phyloP scores from a whole-genome alignment of 2,113 vertebrate species.

The Aegithalos caudatus region DNA sequence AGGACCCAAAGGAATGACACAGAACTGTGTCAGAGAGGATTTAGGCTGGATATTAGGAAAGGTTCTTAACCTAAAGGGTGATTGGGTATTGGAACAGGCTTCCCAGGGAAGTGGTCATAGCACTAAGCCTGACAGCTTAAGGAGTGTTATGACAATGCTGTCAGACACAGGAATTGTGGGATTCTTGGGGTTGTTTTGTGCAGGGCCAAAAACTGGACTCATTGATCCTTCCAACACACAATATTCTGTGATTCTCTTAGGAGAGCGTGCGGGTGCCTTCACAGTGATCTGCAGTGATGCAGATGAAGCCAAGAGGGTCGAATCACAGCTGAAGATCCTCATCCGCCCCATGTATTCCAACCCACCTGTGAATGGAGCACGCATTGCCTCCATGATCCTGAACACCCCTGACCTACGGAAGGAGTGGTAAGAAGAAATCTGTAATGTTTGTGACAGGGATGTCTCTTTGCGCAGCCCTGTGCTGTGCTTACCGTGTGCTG shows the following conservation, averaged over 20 bases:
- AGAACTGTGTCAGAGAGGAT: neutral
- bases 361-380: slow-evolving; percentile 91
- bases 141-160: neutral
- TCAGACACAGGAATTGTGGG: neutral
- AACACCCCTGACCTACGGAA: slow-evolving; percentile 86
- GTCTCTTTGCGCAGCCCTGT: neutral
- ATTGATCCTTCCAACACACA: neutral
- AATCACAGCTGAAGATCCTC: slow-evolving; percentile 96
- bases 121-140: neutral
- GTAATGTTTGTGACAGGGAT: accelerated
- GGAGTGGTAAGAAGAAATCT: slow-evolving; percentile 80
- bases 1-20: neutral
- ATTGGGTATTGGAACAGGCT: neutral
- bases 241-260: slow-evolving; percentile 60
- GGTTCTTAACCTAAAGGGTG: neutral
- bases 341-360: slow-evolving; percentile 98
- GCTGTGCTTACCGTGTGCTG: neutral
- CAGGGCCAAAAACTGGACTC: neutral
- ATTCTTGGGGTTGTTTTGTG: neutral
- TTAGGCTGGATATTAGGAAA: neutral
- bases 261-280: slow-evolving; percentile 95
- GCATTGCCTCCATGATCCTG: slow-evolving; percentile 89
- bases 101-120: neutral
- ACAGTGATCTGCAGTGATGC: slow-evolving; percentile 86
- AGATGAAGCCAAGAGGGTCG: slow-evolving; percentile 92